phyloP scores from a whole-genome alignment of 2,797 vertebrate species.

The Huso huso region DNA sequence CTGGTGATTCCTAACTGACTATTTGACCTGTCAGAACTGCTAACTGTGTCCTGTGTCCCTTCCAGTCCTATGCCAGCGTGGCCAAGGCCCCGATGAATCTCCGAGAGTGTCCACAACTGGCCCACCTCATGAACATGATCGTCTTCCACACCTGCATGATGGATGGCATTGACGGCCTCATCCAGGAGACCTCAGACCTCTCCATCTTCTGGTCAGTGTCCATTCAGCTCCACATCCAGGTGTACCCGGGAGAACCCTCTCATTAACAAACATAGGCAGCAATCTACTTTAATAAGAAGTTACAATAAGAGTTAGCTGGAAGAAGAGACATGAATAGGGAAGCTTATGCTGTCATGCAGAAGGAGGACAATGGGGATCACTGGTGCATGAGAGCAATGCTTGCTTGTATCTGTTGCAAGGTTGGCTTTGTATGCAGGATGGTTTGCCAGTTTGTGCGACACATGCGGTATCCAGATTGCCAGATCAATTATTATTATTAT shows the following conservation, averaged over 20 bases:
- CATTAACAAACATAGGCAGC: no score
- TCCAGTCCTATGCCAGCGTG: slow-evolving; percentile 80
- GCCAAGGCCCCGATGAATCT: slow-evolving; percentile 68
- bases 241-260: no score
- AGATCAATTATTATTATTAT: no score
- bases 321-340: no score
- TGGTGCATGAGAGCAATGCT: no score
- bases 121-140: slow-evolving; percentile 79
- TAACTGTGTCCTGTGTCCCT: background rate
- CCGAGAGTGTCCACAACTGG: slow-evolving; percentile 66
- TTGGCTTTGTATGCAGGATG: slow-evolving; percentile 2
- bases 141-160: slow-evolving; percentile 83
- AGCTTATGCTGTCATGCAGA: no score
- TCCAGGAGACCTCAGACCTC: slow-evolving; percentile 73
- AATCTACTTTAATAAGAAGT: no score
- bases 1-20: no score
- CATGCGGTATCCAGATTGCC: background rate
- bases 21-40: background rate
- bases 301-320: no score
- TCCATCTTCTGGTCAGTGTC: slow-evolving; percentile 70
- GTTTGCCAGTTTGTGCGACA: background rate
- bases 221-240: background rate
- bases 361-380: no score
- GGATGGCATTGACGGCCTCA: slow-evolving; percentile 66
- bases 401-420: background rate